A percentile compares a stretch with the other conserved stretches of the same genome.
Evolutionary conservation across 2,113 vertebrate genomes (phyloP).

Genomic region (Alexandromys fortis): DNA sequence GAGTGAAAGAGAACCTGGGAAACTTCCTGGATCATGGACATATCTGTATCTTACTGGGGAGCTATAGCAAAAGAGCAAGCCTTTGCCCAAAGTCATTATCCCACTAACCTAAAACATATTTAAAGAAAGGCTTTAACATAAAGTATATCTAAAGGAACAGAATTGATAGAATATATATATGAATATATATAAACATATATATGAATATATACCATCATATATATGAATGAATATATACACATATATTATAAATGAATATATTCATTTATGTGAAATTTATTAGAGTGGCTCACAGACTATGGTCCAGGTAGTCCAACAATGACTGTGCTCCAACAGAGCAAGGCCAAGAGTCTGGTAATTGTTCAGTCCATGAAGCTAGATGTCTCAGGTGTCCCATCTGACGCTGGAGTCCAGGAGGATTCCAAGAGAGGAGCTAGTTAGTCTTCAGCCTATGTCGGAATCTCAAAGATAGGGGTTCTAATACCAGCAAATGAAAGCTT

Average conservation of each 20-base stretch:
- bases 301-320: not conserved
- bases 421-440: not conserved
- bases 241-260: not conserved
- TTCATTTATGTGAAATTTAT: not conserved
- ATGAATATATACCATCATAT: no score
- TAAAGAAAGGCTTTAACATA: not conserved
- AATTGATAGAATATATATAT: not conserved
- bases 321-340: not conserved
- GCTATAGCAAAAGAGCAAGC: not conserved
- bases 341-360: not conserved
- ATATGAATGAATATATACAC: not conserved
- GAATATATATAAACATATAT: not conserved
- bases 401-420: not conserved
- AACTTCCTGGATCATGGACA: not conserved
- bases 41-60: not conserved
- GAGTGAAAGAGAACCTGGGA: not conserved
- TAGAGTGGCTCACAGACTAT: not conserved
- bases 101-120: not conserved
- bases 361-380: not conserved
- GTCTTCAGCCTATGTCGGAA: not conserved
- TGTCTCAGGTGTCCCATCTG: not conserved
- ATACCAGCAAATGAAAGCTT: not conserved
- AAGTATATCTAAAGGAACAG: not conserved
- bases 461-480: not conserved
- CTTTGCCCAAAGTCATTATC: not conserved